A percentile compares a stretch with the other conserved stretches of the same genome.
phyloP scores from a whole-genome alignment of 1,140 invertebrate species.

The Apocrypta bakeri region DNA sequence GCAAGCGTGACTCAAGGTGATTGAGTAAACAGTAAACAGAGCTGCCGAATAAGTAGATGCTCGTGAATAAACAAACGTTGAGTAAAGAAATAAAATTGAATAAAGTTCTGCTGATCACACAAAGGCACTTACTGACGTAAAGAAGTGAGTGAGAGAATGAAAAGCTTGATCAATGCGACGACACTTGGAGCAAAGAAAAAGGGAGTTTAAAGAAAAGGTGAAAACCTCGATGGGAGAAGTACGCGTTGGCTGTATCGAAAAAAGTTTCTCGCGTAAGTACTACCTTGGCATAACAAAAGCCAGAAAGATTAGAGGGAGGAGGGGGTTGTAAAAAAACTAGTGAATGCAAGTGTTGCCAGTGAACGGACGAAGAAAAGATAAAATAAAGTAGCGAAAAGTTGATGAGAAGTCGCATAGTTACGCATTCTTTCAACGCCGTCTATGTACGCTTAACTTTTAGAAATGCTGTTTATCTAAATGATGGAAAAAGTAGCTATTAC shows the following conservation, averaged over 20 bases:
- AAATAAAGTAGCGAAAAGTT: neutral
- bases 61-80: neutral
- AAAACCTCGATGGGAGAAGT: neutral
- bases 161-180: constrained; percentile 1
- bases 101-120: neutral
- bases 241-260: neutral
- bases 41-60: neutral
- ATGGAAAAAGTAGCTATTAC: neutral
- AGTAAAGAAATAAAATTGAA: neutral
- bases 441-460: neutral
- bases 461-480: neutral
- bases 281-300: neutral
- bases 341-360: neutral
- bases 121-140: constrained; percentile 1
- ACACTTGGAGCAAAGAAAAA: neutral
- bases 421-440: too few species aligned
- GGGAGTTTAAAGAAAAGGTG: neutral
- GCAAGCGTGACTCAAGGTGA: neutral
- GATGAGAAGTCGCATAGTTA: neutral
- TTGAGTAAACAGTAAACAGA: neutral
- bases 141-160: neutral
- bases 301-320: neutral
- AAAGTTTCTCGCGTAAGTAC: neutral
- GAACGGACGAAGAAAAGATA: neutral
- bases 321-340: neutral